phyloP scores from a whole-genome alignment of 2,797 vertebrate species.

The Fratercula arctica region DNA sequence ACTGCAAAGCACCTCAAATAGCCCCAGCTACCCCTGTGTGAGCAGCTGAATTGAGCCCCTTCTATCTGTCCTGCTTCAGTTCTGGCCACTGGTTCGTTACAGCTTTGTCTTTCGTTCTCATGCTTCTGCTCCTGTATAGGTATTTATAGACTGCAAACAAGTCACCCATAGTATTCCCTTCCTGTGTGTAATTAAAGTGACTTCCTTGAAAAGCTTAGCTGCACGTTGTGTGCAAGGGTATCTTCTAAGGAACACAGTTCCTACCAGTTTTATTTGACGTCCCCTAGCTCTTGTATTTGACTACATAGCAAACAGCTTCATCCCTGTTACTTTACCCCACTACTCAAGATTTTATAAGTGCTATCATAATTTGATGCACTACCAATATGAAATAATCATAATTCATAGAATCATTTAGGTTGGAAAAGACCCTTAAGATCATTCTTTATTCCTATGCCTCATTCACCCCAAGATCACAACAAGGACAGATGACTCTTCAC shows the following conservation, averaged over 20 bases:
- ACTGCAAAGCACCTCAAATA: not conserved
- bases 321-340: not conserved
- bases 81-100: not conserved
- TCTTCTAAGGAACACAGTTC: not conserved
- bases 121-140: not conserved
- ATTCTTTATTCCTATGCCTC: not conserved
- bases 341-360: not conserved
- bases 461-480: not conserved
- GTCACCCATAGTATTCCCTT: not conserved
- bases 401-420: not conserved
- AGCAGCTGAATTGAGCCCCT: not conserved
- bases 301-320: not conserved
- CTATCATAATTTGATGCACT: not conserved
- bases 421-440: not conserved
- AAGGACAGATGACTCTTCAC: not conserved
- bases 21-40: not conserved
- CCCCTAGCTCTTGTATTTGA: not conserved
- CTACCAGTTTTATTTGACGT: not conserved
- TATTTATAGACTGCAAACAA: not conserved
- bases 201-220: not conserved
- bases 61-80: not conserved
- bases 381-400: not conserved
- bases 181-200: not conserved
- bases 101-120: not conserved
- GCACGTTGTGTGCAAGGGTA: rapidly evolving